Conservation (phyloP, 92 coral and sea anemone genomes). For the Bergia puertoricense region DNA sequence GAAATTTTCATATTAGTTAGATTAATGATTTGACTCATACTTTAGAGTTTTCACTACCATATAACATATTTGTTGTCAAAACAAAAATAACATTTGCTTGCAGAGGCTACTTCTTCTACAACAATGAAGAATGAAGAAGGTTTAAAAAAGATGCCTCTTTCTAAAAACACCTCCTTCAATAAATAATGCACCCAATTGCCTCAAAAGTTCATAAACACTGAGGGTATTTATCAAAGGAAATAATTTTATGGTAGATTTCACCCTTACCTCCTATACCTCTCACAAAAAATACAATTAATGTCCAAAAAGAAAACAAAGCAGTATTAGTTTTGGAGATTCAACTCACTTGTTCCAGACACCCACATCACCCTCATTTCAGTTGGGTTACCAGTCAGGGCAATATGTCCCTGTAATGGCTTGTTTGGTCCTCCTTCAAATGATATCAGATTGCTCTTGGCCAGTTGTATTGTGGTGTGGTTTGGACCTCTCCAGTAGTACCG, state of each 20-base stretch:
- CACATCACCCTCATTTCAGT: conserved; percentile 94
- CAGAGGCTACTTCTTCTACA: too few relatives aligned
- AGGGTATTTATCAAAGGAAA: too few relatives aligned
- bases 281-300: background rate
- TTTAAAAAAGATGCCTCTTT: too few relatives aligned
- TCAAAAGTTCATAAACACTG: too few relatives aligned
- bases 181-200: too few relatives aligned
- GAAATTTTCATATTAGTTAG: background rate
- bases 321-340: background rate
- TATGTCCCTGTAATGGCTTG: conserved; percentile 80
- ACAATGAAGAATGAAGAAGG: too few relatives aligned
- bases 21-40: background rate
- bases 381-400: conserved; percentile 92
- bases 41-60: too few relatives aligned
- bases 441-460: conserved; percentile 76
- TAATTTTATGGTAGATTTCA: too few relatives aligned
- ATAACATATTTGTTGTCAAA: too few relatives aligned
- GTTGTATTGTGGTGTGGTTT: conserved; percentile 41
- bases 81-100: too few relatives aligned
- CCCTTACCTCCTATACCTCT: too few relatives aligned
- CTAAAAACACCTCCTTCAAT: too few relatives aligned
- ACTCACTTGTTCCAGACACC: conserved; percentile 93
- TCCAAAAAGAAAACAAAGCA: background rate
- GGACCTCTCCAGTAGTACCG: conserved; percentile 70
- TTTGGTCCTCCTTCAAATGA: conserved; percentile 82